Evolutionary conservation across 1,140 invertebrate genomes (phyloP).

Genomic region (Saccostrea glomerata): DNA sequence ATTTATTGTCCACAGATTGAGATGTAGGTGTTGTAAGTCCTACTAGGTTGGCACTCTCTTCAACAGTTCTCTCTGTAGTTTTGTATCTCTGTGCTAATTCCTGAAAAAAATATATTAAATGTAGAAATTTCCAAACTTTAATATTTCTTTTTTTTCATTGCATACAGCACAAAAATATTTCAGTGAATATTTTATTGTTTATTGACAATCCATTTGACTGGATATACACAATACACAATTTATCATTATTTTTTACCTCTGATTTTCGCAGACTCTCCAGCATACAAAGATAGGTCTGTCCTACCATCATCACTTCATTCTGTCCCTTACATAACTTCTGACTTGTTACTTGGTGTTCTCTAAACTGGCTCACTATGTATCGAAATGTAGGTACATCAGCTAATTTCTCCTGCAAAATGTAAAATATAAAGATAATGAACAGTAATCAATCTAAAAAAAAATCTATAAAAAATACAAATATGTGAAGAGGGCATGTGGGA

Average conservation of each 20-base stretch:
- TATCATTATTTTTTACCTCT: neutral
- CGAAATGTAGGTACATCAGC: neutral
- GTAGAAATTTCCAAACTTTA: too few species aligned
- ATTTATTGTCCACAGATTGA: neutral
- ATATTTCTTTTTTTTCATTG: too few species aligned
- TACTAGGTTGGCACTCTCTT: conserved; percentile 3
- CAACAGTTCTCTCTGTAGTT: conserved; percentile 5
- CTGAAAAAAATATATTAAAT: neutral
- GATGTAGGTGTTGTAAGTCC: neutral
- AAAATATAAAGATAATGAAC: neutral
- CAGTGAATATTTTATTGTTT: too few species aligned
- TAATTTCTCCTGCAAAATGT: neutral
- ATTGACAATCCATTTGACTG: too few species aligned
- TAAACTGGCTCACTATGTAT: conserved; percentile 12
- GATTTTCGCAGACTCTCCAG: conserved; percentile 21
- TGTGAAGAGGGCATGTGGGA: too few species aligned
- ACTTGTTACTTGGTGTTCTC: neutral
- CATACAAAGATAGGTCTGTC: conserved; percentile 22
- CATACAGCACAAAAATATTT: too few species aligned
- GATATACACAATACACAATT: too few species aligned
- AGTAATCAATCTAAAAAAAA: too few species aligned
- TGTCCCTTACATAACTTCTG: conserved; percentile 21
- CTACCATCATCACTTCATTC: conserved; percentile 26
- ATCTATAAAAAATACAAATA: too few species aligned
- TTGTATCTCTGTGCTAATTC: conserved; percentile 15